Conservation (phyloP, 2,888 invertebrate genomes). For the Sinohyriopsis cumingii region DNA sequence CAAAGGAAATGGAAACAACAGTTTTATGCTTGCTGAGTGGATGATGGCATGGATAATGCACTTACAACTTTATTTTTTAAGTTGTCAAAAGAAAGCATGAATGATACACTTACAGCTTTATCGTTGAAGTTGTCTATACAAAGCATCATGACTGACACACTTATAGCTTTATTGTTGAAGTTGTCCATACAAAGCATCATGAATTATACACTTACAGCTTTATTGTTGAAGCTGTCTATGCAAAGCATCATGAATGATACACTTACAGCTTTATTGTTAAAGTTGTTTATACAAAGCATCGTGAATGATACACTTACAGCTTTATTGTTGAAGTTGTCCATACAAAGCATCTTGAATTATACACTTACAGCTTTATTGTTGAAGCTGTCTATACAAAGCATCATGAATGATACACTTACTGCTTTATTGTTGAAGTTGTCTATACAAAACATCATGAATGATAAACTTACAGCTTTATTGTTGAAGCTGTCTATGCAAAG, state of each 20-base stretch:
- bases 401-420: constrained; percentile 74
- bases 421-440: not conserved
- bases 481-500: too few species aligned
- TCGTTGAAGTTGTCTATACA: too few species aligned
- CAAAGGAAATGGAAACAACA: too few species aligned
- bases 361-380: constrained; percentile 77
- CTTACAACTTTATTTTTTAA: too few species aligned
- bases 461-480: constrained; percentile 75
- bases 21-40: not conserved
- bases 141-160: constrained; percentile 36
- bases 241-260: not conserved
- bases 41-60: not conserved
- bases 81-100: too few species aligned
- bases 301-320: constrained; percentile 72
- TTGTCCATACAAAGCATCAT: constrained; percentile 79
- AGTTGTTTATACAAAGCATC: constrained; percentile 78
- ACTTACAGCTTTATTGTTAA: constrained; percentile 77
- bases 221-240: too few species aligned
- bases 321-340: too few species aligned
- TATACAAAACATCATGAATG: not conserved
- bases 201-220: constrained; percentile 64
- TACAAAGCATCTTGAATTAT: not conserved
- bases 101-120: too few species aligned
- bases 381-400: constrained; percentile 78
- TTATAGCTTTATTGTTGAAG: constrained; percentile 77